Evolutionary conservation across 1,140 invertebrate species (phyloP).

Genomic region (Phymastichus coffea): DNA sequence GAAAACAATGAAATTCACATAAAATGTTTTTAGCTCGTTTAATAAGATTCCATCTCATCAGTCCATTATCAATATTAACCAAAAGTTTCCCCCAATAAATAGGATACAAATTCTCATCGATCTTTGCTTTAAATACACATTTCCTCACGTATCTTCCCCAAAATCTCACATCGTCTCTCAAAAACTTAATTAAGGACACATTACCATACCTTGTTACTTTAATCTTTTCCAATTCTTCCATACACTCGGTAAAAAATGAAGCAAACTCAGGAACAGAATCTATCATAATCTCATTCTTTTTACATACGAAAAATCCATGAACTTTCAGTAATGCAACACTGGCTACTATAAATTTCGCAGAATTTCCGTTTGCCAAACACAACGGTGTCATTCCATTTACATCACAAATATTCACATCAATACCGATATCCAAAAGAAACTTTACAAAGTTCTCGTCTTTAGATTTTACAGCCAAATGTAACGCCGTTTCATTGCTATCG

Average conservation of each 20-base stretch:
- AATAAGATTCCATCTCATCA: not conserved
- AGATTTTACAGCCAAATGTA: conserved; percentile 12
- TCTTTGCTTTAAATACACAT: not conserved
- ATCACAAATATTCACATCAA: conserved; percentile 9
- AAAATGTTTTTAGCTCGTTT: not conserved
- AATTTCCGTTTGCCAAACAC: not conserved
- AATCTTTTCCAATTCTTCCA: not conserved
- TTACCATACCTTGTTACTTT: not conserved
- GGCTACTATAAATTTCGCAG: conserved; percentile 7
- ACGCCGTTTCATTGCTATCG: conserved; percentile 2
- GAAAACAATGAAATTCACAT: not conserved
- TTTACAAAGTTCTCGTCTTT: conserved; percentile 10
- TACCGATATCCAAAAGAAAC: conserved; percentile 10
- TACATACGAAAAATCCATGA: not conserved
- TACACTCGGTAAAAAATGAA: not conserved
- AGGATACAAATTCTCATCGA: not conserved
- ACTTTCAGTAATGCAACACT: conserved; percentile 4
- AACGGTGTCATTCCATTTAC: not conserved
- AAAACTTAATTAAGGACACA: conserved; percentile 7
- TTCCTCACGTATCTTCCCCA: conserved; percentile 1
- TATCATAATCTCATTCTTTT: not conserved
- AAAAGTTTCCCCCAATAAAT: conserved; percentile 7
- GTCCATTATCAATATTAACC: not conserved
- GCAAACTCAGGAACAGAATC: not conserved
- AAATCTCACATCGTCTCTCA: not conserved